A percentile compares a stretch with the other conserved stretches of the same genome.
Evolutionary conservation across 2,113 vertebrate genomes (phyloP).

Genomic region (Rhabdomys dilectus): DNA sequence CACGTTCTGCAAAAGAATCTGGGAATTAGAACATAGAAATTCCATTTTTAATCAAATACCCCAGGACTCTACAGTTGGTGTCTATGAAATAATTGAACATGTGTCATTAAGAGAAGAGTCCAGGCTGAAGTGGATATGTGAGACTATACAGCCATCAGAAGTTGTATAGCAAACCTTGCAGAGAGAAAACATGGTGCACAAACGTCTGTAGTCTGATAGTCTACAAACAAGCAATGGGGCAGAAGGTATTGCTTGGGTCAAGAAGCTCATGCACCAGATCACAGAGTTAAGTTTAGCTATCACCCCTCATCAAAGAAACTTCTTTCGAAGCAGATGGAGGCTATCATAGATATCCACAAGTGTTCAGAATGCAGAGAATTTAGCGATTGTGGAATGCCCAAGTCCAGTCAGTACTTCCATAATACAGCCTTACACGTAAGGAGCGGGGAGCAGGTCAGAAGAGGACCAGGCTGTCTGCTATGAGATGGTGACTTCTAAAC

Average conservation of each 20-base stretch:
- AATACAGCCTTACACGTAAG: not conserved
- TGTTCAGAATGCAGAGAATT: not conserved
- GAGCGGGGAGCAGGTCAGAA: not conserved
- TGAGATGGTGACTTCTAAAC: not conserved
- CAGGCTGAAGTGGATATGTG: not conserved
- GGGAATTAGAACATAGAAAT: not conserved
- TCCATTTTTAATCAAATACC: accelerated
- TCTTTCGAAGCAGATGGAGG: too few species aligned
- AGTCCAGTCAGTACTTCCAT: not conserved
- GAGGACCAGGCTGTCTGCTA: not conserved
- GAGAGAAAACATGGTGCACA: not conserved
- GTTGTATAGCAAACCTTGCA: not conserved
- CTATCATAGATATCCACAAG: too few species aligned
- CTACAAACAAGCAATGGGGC: not conserved
- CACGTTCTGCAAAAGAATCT: not conserved
- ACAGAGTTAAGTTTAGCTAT: not conserved
- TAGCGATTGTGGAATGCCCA: not conserved
- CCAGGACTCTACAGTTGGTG: not conserved
- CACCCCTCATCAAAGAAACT: not conserved
- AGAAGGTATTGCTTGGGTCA: not conserved
- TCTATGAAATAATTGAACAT: not conserved
- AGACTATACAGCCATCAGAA: not conserved
- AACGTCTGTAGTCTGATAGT: not conserved
- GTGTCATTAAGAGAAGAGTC: not conserved
- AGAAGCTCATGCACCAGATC: not conserved